These are phyloP conservation scores for Caiman crocodilus DNA, from an alignment of 2,797 vertebrate genomes.

Conservation along the genomic window DNA sequence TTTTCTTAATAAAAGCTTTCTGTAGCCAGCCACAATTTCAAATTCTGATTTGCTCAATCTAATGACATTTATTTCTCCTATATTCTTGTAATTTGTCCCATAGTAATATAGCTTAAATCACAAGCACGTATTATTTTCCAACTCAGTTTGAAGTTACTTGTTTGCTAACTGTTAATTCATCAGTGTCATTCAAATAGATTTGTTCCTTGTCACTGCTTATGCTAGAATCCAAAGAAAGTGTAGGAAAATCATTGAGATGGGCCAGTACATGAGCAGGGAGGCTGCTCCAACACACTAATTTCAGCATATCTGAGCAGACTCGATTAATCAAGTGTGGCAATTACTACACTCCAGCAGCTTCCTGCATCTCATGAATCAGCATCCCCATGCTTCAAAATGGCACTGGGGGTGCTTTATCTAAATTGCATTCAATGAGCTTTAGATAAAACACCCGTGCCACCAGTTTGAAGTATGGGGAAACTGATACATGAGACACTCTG, in stretches of 20 bases:
- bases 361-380: no score
- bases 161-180: not conserved
- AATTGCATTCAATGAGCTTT: no score
- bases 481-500: no score
- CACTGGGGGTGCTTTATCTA: no score
- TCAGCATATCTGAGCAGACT: no score
- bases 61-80: not conserved
- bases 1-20: not conserved
- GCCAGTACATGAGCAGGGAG: no score
- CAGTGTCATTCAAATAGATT: not conserved
- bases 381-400: no score
- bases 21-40: not conserved
- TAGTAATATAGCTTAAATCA: not conserved
- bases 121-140: not conserved
- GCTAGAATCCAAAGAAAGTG: not conserved
- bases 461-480: no score
- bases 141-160: not conserved
- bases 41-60: not conserved
- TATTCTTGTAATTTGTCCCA: not conserved
- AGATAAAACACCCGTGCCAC: no score
- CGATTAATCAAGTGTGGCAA: no score
- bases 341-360: no score
- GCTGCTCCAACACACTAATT: no score
- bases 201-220: not conserved
- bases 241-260: not conserved